Conservation (phyloP, 2,888 invertebrate genomes). For the Pteria penguin region DNA sequence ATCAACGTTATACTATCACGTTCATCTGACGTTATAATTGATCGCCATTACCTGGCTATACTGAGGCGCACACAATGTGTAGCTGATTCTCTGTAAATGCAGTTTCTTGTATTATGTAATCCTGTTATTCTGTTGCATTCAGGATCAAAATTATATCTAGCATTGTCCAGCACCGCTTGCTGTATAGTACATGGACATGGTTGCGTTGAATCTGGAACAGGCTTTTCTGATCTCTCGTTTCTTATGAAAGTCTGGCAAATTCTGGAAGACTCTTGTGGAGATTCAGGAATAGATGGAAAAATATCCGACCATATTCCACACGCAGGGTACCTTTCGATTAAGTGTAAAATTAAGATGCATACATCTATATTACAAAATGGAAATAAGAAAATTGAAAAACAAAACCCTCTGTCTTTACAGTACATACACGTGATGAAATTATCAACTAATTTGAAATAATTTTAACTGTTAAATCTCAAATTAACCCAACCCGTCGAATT, state of each 20-base stretch:
- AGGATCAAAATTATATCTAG: conserved; percentile 12
- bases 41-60: neutral
- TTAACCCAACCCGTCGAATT: too few species aligned
- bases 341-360: too few species aligned
- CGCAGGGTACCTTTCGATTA: too few species aligned
- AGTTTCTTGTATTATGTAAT: conserved; percentile 3
- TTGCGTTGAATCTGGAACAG: neutral
- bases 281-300: conserved; percentile 15
- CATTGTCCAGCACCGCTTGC: conserved; percentile 3
- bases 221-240: neutral
- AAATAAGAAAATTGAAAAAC: too few species aligned
- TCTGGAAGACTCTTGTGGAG: neutral
- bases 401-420: too few species aligned
- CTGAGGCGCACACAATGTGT: conserved; percentile 9
- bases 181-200: conserved; percentile 23
- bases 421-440: too few species aligned
- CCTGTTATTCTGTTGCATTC: neutral
- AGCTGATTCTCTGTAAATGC: conserved; percentile 5
- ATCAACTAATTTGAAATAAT: too few species aligned
- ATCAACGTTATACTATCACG: too few species aligned
- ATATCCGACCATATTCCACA: conserved; percentile 32
- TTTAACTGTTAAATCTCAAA: too few species aligned
- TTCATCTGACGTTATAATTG: neutral
- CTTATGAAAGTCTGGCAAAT: conserved; percentile 7
- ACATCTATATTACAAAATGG: too few species aligned